phyloP scores from a whole-genome alignment of 2,113 vertebrate genomes.

The Calcarius ornatus region DNA sequence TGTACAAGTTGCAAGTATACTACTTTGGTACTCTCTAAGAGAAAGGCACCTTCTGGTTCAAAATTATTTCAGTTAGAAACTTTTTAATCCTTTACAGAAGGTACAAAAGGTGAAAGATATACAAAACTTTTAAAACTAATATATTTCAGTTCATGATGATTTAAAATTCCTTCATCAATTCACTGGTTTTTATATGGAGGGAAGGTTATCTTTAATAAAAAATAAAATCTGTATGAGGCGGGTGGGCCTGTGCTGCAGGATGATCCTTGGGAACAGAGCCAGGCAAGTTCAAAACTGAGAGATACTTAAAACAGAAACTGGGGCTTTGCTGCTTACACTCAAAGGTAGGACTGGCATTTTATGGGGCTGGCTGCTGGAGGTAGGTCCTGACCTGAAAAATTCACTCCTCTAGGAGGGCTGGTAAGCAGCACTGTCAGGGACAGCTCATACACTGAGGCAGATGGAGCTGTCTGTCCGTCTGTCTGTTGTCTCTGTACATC shows the following conservation, averaged over 20 bases:
- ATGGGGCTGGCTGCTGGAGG: not conserved
- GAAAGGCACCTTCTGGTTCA: not conserved
- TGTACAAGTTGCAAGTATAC: not conserved
- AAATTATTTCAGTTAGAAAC: not conserved
- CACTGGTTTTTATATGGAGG: not conserved
- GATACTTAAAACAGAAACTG: not conserved
- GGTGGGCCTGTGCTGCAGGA: not conserved
- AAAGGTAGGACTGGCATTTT: not conserved
- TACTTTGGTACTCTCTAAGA: not conserved
- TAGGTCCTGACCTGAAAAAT: not conserved
- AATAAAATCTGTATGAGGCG: not conserved
- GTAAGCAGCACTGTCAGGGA: not conserved
- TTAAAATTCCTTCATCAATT: not conserved
- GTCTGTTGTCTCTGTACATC: not conserved
- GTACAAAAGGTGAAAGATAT: not conserved
- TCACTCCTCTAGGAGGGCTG: not conserved
- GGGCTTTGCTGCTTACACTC: not conserved
- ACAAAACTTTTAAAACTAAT: not conserved
- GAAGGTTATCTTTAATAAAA: not conserved
- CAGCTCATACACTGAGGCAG: not conserved
- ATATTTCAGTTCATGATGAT: not conserved
- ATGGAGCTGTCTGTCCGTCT: not conserved
- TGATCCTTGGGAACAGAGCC: not conserved
- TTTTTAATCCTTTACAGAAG: not conserved
- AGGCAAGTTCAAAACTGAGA: not conserved